Percentiles rank a stretch among this genome's conserved stretches.
phyloP scores from a whole-genome alignment of 2,888 invertebrate species.

The Esperia sulphurella region DNA sequence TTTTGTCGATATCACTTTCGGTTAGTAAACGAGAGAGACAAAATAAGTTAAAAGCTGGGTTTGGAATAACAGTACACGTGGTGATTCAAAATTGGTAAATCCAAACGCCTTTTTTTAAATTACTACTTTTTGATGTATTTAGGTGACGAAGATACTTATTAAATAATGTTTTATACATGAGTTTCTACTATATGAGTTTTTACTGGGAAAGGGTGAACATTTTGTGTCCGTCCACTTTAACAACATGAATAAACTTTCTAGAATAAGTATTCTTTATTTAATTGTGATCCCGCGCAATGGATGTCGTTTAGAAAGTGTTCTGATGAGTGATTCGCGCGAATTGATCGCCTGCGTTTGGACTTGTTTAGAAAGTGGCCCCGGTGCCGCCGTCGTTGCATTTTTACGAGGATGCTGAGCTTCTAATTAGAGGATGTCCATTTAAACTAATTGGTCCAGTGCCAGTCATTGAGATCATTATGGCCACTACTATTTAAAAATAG shows the following conservation, averaged over 20 bases:
- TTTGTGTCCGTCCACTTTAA: background rate
- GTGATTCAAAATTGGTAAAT: too few relatives aligned
- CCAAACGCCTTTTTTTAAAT: background rate
- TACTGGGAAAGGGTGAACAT: constrained; percentile 1
- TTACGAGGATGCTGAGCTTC: constrained; percentile 48
- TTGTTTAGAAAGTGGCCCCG: constrained; percentile 69
- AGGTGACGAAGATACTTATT: too few relatives aligned
- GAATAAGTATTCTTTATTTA: constrained; percentile 32
- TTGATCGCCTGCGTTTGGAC: constrained; percentile 66
- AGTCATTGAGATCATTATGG: too few relatives aligned
- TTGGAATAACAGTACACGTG: too few relatives aligned
- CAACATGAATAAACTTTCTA: constrained; percentile 23
- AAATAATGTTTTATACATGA: too few relatives aligned
- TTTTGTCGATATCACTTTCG: too few relatives aligned
- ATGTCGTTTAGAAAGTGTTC: constrained; percentile 72
- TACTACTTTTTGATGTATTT: too few relatives aligned
- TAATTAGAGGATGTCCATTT: constrained; percentile 45
- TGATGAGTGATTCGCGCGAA: constrained; percentile 71
- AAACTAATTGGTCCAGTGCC: constrained; percentile 15
- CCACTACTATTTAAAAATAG: too few relatives aligned
- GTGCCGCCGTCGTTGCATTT: constrained; percentile 50
- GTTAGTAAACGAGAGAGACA: too few relatives aligned
- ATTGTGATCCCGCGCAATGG: constrained; percentile 49
- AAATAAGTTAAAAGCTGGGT: too few relatives aligned
- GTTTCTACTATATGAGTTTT: too few relatives aligned